phyloP scores from a whole-genome alignment of 1,140 invertebrate genomes.

The Artemia franciscana region DNA sequence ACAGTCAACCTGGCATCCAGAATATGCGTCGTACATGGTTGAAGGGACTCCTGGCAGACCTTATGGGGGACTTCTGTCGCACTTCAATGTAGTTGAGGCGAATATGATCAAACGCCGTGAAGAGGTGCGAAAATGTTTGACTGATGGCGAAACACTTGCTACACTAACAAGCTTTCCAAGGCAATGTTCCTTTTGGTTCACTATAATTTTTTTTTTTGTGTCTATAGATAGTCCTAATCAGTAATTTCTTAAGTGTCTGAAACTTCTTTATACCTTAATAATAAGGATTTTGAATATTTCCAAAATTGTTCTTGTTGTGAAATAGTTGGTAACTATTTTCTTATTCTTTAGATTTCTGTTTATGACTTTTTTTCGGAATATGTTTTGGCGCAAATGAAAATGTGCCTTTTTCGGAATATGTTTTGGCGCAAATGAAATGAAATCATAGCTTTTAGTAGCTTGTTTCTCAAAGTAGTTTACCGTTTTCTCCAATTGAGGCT shows the following conservation, averaged over 20 bases:
- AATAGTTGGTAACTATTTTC: too few relatives aligned
- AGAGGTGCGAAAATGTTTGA: constrained; percentile 53
- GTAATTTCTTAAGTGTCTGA: constrained; percentile 12
- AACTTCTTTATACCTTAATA: neutral
- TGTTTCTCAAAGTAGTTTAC: too few relatives aligned
- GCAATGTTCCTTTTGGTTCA: too few relatives aligned
- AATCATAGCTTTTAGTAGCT: too few relatives aligned
- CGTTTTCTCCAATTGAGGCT: too few relatives aligned
- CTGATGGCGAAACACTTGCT: constrained; percentile 58
- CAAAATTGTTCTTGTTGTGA: too few relatives aligned
- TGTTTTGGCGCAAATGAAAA: too few relatives aligned
- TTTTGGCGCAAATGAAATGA: too few relatives aligned
- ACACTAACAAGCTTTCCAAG: constrained; percentile 79
- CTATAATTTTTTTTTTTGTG: neutral
- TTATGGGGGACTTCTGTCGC: constrained; percentile 68
- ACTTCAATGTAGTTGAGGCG: constrained; percentile 92
- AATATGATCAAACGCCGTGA: constrained; percentile 81
- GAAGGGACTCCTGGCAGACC: constrained; percentile 97
- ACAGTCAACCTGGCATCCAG: constrained; percentile 89
- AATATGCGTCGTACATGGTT: constrained; percentile 96
- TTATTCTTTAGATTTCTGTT: too few relatives aligned
- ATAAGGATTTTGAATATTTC: too few relatives aligned
- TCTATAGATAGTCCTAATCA: neutral
- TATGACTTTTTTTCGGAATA: too few relatives aligned
- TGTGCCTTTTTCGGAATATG: too few relatives aligned